Conservation (phyloP, 2,113 vertebrate species). For the Mionectes macconnelli region DNA sequence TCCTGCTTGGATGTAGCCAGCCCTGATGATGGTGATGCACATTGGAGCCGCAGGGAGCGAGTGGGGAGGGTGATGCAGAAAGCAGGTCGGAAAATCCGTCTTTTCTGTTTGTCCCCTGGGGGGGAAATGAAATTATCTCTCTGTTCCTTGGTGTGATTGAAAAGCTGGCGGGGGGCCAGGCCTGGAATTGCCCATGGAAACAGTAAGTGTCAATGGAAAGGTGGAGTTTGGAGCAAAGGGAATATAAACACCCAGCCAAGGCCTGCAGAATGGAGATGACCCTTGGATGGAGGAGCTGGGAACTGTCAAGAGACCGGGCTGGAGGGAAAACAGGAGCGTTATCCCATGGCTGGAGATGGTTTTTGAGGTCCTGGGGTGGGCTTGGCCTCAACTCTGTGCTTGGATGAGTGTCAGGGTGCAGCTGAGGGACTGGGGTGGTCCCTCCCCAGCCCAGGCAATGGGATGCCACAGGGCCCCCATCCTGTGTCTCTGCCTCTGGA, state of each 20-base stretch:
- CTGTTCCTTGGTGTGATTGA: neutral
- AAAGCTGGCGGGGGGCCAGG: neutral
- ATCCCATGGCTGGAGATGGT: neutral
- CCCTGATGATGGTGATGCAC: neutral
- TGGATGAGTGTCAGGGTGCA: neutral
- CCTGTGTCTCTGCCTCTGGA: neutral
- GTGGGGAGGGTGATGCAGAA: neutral
- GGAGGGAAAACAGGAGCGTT: neutral
- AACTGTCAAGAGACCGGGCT: fast-evolving
- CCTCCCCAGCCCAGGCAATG: neutral
- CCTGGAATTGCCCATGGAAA: neutral
- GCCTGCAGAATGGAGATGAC: neutral
- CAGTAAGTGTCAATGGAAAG: neutral
- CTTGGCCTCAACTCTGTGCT: neutral
- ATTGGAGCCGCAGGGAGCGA: neutral
- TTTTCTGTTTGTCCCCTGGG: neutral
- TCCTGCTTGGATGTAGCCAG: constrained; percentile 4
- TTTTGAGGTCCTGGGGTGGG: fast-evolving
- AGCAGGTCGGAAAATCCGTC: neutral
- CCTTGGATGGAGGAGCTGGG: neutral
- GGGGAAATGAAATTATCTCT: neutral
- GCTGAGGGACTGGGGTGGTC: neutral
- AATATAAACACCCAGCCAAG: fast-evolving
- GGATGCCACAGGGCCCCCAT: neutral
- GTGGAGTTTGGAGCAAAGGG: neutral